A percentile compares a stretch with the other conserved stretches of the same genome.
phyloP scores from a whole-genome alignment of 1,140 invertebrate species.

The Periplaneta americana region DNA sequence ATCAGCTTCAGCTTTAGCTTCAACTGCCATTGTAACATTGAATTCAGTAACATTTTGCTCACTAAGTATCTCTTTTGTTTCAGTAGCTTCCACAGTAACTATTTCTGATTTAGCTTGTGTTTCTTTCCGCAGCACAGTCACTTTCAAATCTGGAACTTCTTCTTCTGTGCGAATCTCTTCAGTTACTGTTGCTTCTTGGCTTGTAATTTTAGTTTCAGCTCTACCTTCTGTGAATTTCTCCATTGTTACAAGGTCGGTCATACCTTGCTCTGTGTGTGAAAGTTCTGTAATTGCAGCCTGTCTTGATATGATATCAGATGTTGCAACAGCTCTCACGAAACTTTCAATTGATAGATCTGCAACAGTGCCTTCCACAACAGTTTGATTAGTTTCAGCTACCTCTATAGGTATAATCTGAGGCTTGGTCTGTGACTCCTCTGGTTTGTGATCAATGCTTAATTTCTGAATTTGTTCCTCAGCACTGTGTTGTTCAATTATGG shows the following conservation, averaged over 20 bases:
- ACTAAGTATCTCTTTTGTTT: not conserved
- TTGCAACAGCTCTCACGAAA: not conserved
- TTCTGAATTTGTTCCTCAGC: not conserved
- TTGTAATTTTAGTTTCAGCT: not conserved
- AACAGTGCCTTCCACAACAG: not conserved
- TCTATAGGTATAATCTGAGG: not conserved
- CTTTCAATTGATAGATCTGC: not conserved
- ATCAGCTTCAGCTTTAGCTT: not conserved
- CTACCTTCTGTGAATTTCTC: not conserved
- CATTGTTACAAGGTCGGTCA: not conserved
- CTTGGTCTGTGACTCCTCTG: not conserved
- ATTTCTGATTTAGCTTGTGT: not conserved
- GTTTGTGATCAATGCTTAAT: not conserved
- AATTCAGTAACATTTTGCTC: not conserved
- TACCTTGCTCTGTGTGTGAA: not conserved
- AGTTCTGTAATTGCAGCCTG: not conserved
- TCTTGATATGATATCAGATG: not conserved
- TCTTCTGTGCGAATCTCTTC: conserved; percentile 4
- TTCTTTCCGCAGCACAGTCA: not conserved
- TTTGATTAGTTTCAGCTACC: not conserved
- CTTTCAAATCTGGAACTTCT: not conserved
- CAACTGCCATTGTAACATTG: not conserved
- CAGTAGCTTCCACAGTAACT: not conserved
- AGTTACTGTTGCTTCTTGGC: not conserved
- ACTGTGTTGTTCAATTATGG: not conserved